phyloP scores from a whole-genome alignment of 2,797 vertebrate genomes.

The Siniperca undulata region DNA sequence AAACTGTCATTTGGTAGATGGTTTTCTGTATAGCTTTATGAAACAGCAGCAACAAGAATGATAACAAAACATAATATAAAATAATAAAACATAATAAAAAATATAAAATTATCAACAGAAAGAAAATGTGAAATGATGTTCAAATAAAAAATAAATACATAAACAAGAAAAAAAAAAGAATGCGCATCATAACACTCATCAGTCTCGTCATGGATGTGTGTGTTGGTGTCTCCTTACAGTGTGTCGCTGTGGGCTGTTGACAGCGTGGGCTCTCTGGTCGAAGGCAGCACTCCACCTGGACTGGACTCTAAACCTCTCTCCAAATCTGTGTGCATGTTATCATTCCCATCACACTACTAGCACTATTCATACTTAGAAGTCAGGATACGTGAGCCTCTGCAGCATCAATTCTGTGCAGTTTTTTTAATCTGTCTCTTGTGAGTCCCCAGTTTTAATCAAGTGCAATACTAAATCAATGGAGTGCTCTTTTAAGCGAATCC shows the following conservation, averaged over 20 bases:
- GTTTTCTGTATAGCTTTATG: not conserved
- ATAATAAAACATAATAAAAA: too few relatives aligned
- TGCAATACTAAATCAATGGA: too few relatives aligned
- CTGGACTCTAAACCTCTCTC: slow-evolving; percentile 46
- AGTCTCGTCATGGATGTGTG: not conserved
- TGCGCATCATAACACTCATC: not conserved
- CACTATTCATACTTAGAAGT: not conserved
- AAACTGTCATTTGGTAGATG: not conserved
- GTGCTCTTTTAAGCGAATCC: too few relatives aligned
- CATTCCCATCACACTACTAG: not conserved
- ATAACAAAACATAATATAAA: not conserved
- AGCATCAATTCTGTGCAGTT: not conserved
- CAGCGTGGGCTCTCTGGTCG: slow-evolving; percentile 39
- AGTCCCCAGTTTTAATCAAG: too few relatives aligned
- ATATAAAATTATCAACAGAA: not conserved
- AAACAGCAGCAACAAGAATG: not conserved
- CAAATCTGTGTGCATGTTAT: slow-evolving; percentile 38
- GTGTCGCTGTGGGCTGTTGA: slow-evolving; percentile 47
- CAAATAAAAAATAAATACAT: too few relatives aligned
- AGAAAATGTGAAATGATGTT: not conserved
- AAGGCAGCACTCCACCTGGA: slow-evolving; percentile 48
- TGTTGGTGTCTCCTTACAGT: slow-evolving; percentile 71
- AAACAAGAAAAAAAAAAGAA: too few relatives aligned
- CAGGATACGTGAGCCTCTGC: not conserved
- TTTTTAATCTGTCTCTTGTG: not conserved